These are phyloP conservation scores for Zhuqinia jingwanae DNA, from an alignment of 2,888 invertebrate species.

Conservation along the genomic window DNA sequence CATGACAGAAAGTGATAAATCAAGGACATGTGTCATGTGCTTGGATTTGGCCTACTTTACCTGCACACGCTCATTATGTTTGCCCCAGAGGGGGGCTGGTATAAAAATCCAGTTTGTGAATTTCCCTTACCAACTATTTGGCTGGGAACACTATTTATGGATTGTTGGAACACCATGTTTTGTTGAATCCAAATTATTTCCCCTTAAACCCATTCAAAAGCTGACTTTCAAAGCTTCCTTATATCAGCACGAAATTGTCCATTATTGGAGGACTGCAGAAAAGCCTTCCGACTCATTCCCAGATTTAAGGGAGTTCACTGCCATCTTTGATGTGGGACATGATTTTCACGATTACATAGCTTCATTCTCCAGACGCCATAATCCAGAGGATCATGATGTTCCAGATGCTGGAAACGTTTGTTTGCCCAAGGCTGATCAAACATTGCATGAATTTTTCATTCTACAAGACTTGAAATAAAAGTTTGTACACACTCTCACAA, in stretches of 20 bases:
- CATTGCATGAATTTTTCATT: constrained; percentile 54
- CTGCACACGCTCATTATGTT: too few species aligned
- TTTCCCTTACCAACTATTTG: constrained; percentile 43
- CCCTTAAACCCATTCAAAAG: constrained; percentile 20
- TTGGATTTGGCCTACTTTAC: too few species aligned
- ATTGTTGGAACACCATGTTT: background rate
- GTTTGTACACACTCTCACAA: background rate
- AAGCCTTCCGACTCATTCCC: constrained; percentile 54
- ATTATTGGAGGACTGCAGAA: constrained; percentile 50
- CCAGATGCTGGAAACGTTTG: constrained; percentile 32
- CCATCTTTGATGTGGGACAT: constrained; percentile 53
- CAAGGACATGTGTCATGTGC: too few species aligned
- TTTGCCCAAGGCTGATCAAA: constrained; percentile 59
- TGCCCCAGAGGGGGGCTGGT: too few species aligned
- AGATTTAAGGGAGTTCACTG: constrained; percentile 44
- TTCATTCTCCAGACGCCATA: constrained; percentile 2
- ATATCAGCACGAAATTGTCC: constrained; percentile 62
- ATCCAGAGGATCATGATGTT: background rate
- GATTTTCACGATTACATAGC: constrained; percentile 4
- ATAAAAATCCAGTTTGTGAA: constrained; percentile 53
- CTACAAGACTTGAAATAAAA: constrained; percentile 18
- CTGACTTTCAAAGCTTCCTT: constrained; percentile 53
- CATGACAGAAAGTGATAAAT: too few species aligned
- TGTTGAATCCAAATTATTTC: constrained; percentile 27
- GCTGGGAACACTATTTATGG: constrained; percentile 14